These are phyloP conservation scores for Magallana angulata DNA, from an alignment of 1,140 invertebrate genomes.

Conservation along the genomic window DNA sequence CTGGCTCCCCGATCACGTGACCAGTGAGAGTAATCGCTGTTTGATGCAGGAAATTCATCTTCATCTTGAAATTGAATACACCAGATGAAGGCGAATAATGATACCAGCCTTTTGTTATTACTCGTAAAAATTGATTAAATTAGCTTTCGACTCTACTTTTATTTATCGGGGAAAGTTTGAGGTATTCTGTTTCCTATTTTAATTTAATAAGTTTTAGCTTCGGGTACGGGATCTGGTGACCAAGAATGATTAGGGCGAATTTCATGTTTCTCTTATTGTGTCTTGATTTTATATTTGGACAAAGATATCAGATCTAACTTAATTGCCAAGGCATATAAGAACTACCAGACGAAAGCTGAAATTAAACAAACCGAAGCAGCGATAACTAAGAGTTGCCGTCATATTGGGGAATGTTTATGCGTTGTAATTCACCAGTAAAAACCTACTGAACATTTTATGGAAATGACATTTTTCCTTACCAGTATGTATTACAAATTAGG, in stretches of 20 bases:
- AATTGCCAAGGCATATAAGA: neutral
- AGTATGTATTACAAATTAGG: too few species aligned
- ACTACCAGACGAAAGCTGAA: neutral
- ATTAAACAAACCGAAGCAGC: neutral
- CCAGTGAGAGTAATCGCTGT: neutral
- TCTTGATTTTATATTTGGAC: neutral
- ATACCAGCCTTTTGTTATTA: constrained; percentile 18
- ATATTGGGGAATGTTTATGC: too few species aligned
- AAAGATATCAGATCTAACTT: neutral
- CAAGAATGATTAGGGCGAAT: neutral
- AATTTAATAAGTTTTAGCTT: constrained; percentile 11
- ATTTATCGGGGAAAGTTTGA: constrained; percentile 32
- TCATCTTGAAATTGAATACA: constrained; percentile 17
- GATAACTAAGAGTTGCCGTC: too few species aligned
- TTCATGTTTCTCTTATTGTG: neutral
- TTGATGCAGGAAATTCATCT: constrained; percentile 10
- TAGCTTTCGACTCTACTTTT: constrained; percentile 30
- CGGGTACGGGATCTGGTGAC: neutral
- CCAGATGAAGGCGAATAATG: constrained; percentile 1
- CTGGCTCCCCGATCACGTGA: neutral
- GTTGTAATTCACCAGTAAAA: too few species aligned
- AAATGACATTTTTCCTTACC: too few species aligned
- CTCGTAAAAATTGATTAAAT: constrained; percentile 36
- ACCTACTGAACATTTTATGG: too few species aligned
- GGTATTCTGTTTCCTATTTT: constrained; percentile 30